Conservation (phyloP, 1,140 invertebrate genomes). For the Cotesia vestalis region DNA sequence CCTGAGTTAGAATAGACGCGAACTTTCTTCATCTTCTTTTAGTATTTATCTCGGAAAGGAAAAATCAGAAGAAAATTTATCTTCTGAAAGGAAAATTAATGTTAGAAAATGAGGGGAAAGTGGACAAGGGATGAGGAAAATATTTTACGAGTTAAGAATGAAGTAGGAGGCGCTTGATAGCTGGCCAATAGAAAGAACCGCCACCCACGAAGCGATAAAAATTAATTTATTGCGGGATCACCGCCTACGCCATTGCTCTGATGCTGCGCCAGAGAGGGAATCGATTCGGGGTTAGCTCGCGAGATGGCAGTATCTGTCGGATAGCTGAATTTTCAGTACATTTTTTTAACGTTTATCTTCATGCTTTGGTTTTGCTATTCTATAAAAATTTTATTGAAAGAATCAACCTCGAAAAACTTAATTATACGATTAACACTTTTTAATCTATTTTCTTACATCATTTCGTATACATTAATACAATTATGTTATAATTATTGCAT, state of each 20-base stretch:
- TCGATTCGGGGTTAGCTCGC: constrained; percentile 43
- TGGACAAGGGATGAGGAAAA: constrained; percentile 1
- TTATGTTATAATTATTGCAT: too few species aligned
- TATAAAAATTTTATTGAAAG: too few species aligned
- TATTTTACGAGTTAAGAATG: constrained; percentile 23
- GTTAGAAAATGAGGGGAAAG: not conserved
- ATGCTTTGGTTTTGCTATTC: too few species aligned
- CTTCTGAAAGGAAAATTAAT: not conserved
- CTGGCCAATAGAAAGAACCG: constrained; percentile 55
- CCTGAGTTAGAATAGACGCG: too few species aligned
- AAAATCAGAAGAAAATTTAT: too few species aligned
- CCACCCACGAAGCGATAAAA: constrained; percentile 57
- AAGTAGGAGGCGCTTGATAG: constrained; percentile 55
- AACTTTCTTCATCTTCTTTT: too few species aligned
- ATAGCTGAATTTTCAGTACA: not conserved
- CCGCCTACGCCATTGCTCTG: constrained; percentile 57
- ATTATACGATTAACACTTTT: too few species aligned
- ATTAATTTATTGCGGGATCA: constrained; percentile 58
- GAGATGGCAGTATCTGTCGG: constrained; percentile 50
- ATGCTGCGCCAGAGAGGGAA: constrained; percentile 3
- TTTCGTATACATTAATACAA: too few species aligned
- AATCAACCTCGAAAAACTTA: too few species aligned
- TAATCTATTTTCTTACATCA: too few species aligned
- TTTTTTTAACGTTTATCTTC: too few species aligned
- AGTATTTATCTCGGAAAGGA: too few species aligned